These are phyloP conservation scores for Channallabes apus DNA, from an alignment of 2,797 vertebrate species.

Conservation along the genomic window DNA sequence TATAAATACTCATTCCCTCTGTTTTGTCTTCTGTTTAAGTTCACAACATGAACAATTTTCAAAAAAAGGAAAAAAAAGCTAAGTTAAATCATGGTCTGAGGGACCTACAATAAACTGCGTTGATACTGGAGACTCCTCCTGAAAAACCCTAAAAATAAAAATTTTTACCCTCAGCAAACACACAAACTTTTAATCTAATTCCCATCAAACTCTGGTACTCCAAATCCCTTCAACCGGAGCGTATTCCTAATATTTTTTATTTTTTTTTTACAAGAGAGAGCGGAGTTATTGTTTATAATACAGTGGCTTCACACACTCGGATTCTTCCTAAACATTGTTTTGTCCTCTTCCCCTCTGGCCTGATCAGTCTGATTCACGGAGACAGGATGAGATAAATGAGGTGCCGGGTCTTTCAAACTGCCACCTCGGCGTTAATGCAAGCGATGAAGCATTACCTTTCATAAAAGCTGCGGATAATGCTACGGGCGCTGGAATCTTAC, in stretches of 20 bases:
- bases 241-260: neutral
- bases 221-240: constrained; percentile 13
- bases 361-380: constrained; percentile 31
- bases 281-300: constrained; percentile 33
- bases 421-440: constrained; percentile 40
- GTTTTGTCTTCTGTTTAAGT: neutral
- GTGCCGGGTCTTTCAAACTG: constrained; percentile 31
- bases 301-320: constrained; percentile 18
- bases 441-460: constrained; percentile 46
- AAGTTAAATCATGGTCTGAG: neutral
- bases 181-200: neutral
- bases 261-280: neutral
- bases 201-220: constrained; percentile 1
- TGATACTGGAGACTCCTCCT: neutral
- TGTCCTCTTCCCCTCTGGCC: constrained; percentile 28
- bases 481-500: constrained; percentile 16
- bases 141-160: too few species aligned
- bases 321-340: constrained; percentile 45
- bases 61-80: neutral
- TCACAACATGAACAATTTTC: neutral
- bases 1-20: neutral
- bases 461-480: constrained; percentile 29
- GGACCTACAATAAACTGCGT: neutral
- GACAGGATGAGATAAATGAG: constrained; percentile 42
- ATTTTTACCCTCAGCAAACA: neutral